These are phyloP conservation scores for Cactoblastis cactorum DNA, from an alignment of 2,888 invertebrate genomes.

Conservation along the genomic window DNA sequence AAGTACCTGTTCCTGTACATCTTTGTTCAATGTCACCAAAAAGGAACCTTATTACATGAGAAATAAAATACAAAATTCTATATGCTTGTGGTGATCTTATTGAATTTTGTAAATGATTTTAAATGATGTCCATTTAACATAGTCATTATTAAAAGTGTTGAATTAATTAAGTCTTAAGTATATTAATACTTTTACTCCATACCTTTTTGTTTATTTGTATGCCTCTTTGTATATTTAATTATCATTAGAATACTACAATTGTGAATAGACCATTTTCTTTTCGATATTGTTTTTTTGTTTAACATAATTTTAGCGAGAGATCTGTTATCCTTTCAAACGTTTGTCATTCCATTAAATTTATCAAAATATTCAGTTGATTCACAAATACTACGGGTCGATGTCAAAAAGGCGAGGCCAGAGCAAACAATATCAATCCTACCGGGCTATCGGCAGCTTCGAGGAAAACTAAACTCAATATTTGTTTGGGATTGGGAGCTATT, in stretches of 20 bases:
- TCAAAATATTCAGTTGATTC: conserved; percentile 49
- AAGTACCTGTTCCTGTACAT: conserved; percentile 28
- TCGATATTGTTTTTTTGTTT: too few species aligned
- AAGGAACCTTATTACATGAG: neutral
- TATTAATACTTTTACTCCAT: neutral
- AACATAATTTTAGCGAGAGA: too few species aligned
- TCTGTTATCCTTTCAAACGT: conserved; percentile 34
- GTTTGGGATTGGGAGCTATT: conserved; percentile 27
- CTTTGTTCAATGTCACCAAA: neutral
- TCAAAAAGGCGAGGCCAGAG: conserved; percentile 47
- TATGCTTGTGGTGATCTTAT: too few species aligned
- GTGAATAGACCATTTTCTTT: too few species aligned
- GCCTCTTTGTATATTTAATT: too few species aligned
- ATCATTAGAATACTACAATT: too few species aligned
- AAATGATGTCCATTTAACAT: neutral
- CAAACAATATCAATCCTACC: conserved; percentile 61
- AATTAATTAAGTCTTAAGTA: neutral
- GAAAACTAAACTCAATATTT: conserved; percentile 46
- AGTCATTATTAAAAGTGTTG: neutral
- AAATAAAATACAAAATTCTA: neutral
- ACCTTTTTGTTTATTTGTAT: too few species aligned
- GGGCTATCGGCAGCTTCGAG: conserved; percentile 64
- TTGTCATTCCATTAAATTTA: conserved; percentile 58
- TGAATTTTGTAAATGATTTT: too few species aligned
- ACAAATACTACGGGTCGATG: conserved; percentile 59